Conservation (phyloP, 2,888 invertebrate genomes). For the Tanytarsus gracilentus region DNA sequence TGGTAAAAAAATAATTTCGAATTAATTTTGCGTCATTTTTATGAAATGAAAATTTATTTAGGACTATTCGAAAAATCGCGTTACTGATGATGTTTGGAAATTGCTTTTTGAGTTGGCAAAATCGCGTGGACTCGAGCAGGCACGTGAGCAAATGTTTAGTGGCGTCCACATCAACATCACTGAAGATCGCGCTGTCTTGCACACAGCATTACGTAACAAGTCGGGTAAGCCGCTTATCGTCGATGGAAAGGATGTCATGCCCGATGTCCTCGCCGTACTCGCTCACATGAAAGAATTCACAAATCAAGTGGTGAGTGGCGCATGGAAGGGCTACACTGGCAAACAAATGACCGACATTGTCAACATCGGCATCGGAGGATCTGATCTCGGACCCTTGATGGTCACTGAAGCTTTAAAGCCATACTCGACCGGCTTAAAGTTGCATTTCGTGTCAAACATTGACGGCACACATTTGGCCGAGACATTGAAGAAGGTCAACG, state of each 20-base stretch:
- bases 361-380: slow-evolving; percentile 99
- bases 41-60: neutral
- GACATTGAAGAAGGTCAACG: slow-evolving; percentile 76
- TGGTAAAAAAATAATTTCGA: slow-evolving; percentile 39
- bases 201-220: slow-evolving; percentile 86
- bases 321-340: slow-evolving; percentile 77
- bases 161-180: slow-evolving; percentile 98
- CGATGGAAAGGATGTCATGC: slow-evolving; percentile 83
- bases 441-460: slow-evolving; percentile 97
- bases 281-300: slow-evolving; percentile 93
- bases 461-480: slow-evolving; percentile 98
- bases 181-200: slow-evolving; percentile 90
- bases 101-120: slow-evolving; percentile 73
- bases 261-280: slow-evolving; percentile 83
- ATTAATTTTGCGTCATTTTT: neutral
- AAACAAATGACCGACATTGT: slow-evolving; percentile 93
- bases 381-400: slow-evolving; percentile 97
- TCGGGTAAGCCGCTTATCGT: slow-evolving; percentile 58
- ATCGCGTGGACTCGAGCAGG: slow-evolving; percentile 71
- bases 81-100: slow-evolving; percentile 66
- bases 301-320: slow-evolving; percentile 59
- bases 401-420: slow-evolving; percentile 96
- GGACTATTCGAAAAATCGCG: slow-evolving; percentile 94
- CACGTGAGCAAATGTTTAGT: slow-evolving; percentile 81
- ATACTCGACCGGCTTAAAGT: slow-evolving; percentile 73